Conservation (phyloP, 1,140 invertebrate genomes). For the Drosophila truncata region DNA sequence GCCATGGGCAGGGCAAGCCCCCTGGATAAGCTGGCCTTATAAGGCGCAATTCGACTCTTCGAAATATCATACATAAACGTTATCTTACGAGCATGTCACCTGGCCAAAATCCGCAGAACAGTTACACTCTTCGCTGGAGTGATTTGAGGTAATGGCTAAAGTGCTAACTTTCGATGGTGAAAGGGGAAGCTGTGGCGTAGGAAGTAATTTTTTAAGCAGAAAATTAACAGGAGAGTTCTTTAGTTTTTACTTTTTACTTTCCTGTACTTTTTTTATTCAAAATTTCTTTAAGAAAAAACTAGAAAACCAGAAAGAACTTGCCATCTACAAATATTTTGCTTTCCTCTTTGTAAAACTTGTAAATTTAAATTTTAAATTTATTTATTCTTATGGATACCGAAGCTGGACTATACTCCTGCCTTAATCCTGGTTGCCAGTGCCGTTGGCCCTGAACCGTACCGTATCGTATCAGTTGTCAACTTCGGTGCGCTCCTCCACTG, state of each 20-base stretch:
- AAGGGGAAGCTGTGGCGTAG: not conserved
- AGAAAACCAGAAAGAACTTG: not conserved
- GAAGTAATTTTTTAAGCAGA: not conserved
- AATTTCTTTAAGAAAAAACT: not conserved
- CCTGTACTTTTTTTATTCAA: too few relatives aligned
- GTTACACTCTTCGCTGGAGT: slow-evolving; percentile 38
- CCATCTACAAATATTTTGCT: not conserved
- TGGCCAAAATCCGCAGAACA: slow-evolving; percentile 43
- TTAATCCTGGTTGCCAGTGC: slow-evolving; percentile 30
- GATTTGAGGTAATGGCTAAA: slow-evolving; percentile 39
- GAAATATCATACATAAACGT: slow-evolving; percentile 50
- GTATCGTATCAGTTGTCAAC: slow-evolving; percentile 77
- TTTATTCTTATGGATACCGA: too few relatives aligned
- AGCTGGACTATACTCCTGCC: not conserved
- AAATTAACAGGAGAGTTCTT: not conserved
- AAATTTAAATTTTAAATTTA: too few relatives aligned
- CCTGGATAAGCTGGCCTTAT: slow-evolving; percentile 52
- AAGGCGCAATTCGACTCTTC: slow-evolving; percentile 25
- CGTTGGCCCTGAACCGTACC: slow-evolving; percentile 58
- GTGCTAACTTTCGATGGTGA: slow-evolving; percentile 22
- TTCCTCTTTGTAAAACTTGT: not conserved
- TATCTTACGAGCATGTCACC: slow-evolving; percentile 52
- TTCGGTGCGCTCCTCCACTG: slow-evolving; percentile 59
- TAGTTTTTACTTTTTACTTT: too few relatives aligned
- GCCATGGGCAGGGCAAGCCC: slow-evolving; percentile 53